Evolutionary conservation across 2,888 invertebrate genomes (phyloP).

Genomic region (Hirudinaria manillensis): DNA sequence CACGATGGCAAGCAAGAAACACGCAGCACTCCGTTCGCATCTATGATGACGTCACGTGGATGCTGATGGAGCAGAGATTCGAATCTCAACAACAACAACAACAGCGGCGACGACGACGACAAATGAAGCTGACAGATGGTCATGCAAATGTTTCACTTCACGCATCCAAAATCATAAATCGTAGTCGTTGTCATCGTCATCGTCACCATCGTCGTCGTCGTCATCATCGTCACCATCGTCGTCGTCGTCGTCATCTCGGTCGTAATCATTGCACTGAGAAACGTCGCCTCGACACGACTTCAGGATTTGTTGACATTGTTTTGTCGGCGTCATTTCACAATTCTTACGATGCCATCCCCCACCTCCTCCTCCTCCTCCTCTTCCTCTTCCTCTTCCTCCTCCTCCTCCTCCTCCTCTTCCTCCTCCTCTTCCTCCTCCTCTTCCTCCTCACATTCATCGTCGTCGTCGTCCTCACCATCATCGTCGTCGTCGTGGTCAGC

Average conservation of each 20-base stretch:
- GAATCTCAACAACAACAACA: too few species aligned
- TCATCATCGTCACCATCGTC: constrained; percentile 15
- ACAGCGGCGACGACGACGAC: too few species aligned
- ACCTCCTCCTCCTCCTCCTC: too few species aligned
- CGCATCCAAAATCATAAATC: not conserved
- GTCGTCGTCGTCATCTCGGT: not conserved
- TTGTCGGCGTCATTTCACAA: too few species aligned
- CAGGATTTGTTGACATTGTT: too few species aligned
- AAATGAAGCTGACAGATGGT: too few species aligned
- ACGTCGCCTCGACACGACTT: too few species aligned
- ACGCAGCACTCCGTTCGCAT: too few species aligned
- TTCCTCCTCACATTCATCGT: constrained; percentile 14
- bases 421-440: constrained; percentile 17
- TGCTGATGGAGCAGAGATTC: too few species aligned
- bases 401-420: not conserved
- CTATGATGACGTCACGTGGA: too few species aligned
- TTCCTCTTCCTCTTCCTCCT: not conserved
- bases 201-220: constrained; percentile 23
- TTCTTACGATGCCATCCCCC: too few species aligned
- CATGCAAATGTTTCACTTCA: too few species aligned
- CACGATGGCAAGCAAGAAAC: not conserved
- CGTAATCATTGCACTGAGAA: not conserved
- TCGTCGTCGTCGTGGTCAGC: constrained; percentile 23
- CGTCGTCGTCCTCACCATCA: constrained; percentile 23
- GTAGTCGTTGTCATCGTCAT: constrained; percentile 20